phyloP scores from a whole-genome alignment of 2,113 vertebrate species.

The Falco punctatus region DNA sequence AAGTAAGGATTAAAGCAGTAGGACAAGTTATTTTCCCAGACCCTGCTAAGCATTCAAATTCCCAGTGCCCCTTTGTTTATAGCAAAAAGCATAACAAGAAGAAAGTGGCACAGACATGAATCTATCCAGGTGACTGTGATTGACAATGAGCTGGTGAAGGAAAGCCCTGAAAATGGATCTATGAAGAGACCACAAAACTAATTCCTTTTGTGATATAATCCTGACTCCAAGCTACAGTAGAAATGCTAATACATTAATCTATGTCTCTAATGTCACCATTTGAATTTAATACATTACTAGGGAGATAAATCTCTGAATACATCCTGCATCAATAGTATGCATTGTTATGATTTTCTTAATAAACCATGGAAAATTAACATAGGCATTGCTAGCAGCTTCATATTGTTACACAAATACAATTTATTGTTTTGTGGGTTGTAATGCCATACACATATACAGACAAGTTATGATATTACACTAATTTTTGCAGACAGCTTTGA shows the following conservation, averaged over 20 bases:
- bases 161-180: slow-evolving; percentile 44
- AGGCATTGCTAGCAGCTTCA: slow-evolving; percentile 15
- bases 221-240: slow-evolving; percentile 56
- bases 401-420: slow-evolving; percentile 16
- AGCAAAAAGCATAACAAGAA: not conserved
- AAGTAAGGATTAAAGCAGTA: not conserved
- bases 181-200: slow-evolving; percentile 50
- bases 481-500: slow-evolving; percentile 41
- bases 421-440: slow-evolving; percentile 41
- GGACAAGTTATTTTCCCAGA: slow-evolving; percentile 19
- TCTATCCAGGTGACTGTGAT: slow-evolving; percentile 5
- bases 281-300: slow-evolving; percentile 66
- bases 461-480: slow-evolving; percentile 39
- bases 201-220: slow-evolving; percentile 70
- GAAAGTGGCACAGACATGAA: slow-evolving; percentile 3
- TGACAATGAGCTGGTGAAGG: slow-evolving; percentile 56
- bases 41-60: not conserved
- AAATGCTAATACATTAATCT: slow-evolving; percentile 65
- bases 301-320: slow-evolving; percentile 73
- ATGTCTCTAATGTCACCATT: slow-evolving; percentile 63
- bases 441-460: not conserved
- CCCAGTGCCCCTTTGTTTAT: not conserved
- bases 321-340: slow-evolving; percentile 43
- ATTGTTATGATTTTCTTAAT: slow-evolving; percentile 71
- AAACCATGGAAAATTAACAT: slow-evolving; percentile 65